These are phyloP conservation scores for Orthosia gracilis DNA, from an alignment of 2,888 invertebrate species.

Conservation along the genomic window DNA sequence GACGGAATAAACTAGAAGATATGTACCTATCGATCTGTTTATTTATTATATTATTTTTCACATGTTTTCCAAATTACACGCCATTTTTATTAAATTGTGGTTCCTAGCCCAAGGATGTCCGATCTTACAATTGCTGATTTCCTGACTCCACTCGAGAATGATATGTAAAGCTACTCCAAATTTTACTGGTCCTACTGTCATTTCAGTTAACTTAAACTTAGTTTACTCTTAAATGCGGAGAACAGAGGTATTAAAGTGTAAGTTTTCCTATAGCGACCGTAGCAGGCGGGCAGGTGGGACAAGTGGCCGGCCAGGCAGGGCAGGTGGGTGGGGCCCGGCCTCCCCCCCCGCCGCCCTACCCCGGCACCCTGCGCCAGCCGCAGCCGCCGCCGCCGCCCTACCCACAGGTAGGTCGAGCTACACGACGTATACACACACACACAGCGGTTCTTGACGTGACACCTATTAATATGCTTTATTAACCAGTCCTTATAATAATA, in stretches of 20 bases:
- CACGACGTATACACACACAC: conserved; percentile 15
- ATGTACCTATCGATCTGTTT: no score
- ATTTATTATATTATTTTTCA: no score
- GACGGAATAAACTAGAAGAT: no score
- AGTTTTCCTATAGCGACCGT: conserved; percentile 20
- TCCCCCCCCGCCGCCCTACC: conserved; percentile 95
- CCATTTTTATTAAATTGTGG: no score
- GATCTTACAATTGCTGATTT: no score
- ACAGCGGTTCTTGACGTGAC: conserved; percentile 15
- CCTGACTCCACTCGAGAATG: no score
- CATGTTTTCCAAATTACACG: no score
- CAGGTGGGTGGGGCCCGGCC: conserved; percentile 84
- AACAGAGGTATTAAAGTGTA: conserved; percentile 9
- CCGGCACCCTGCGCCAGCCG: conserved; percentile 93
- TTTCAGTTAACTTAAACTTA: background rate
- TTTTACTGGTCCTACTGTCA: background rate
- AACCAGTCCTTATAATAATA: background rate
- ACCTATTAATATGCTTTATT: background rate
- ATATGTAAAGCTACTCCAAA: no score
- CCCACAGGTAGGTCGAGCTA: conserved; percentile 81
- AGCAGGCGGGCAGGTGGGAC: conserved; percentile 68
- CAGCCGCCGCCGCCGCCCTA: conserved; percentile 93
- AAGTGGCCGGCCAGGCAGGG: conserved; percentile 70
- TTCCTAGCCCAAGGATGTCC: no score
- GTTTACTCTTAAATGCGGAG: no score